Conservation (phyloP, 2,888 invertebrate genomes). For the Amaurobius ferox region DNA sequence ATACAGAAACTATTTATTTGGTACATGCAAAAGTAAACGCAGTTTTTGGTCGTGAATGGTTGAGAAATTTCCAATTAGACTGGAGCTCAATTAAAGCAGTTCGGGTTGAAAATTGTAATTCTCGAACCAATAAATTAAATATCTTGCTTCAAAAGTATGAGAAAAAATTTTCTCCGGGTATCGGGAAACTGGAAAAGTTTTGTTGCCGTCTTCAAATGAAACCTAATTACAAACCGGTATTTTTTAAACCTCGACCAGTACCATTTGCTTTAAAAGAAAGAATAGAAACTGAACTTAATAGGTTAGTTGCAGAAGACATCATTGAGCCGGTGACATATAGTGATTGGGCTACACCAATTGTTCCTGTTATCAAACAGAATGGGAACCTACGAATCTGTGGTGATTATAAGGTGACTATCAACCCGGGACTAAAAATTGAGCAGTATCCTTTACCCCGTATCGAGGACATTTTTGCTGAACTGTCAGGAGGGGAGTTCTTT, state of each 20-base stretch:
- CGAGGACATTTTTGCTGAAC: slow-evolving; percentile 75
- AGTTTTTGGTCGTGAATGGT: no score
- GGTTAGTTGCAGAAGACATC: slow-evolving; percentile 44
- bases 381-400: slow-evolving; percentile 75
- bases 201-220: slow-evolving; percentile 28
- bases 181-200: slow-evolving; percentile 46
- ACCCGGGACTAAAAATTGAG: slow-evolving; percentile 74
- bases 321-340: slow-evolving; percentile 43
- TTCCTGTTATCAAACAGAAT: slow-evolving; percentile 43
- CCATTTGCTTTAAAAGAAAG: slow-evolving; percentile 49
- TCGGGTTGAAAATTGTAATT: slow-evolving; percentile 25
- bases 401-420: slow-evolving; percentile 76
- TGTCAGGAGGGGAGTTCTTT: slow-evolving; percentile 74
- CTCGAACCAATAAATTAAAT: slow-evolving; percentile 24
- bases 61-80: no score
- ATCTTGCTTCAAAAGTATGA: slow-evolving; percentile 30
- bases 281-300: slow-evolving; percentile 41
- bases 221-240: slow-evolving; percentile 8
- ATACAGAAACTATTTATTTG: no score
- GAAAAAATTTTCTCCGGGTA: slow-evolving; percentile 41
- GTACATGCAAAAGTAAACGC: no score
- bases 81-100: no score
- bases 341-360: slow-evolving; percentile 46
- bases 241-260: slow-evolving; percentile 37
- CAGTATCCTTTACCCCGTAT: slow-evolving; percentile 75